Conservation (phyloP, 2,113 vertebrate species). For the Erythrocercus mccallii region DNA sequence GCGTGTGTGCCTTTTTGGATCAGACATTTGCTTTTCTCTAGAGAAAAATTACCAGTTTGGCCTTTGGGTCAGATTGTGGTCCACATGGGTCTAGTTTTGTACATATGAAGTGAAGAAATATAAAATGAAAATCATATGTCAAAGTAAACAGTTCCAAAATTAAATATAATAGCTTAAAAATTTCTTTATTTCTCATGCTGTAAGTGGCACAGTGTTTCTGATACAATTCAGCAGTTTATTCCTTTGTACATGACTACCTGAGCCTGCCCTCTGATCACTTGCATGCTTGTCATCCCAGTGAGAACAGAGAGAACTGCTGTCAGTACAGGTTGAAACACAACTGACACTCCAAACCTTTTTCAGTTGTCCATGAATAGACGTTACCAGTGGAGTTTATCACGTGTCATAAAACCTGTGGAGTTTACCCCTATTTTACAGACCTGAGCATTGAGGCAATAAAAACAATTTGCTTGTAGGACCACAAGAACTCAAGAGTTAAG, state of each 20-base stretch:
- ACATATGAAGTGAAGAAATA: background rate
- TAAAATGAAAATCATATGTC: background rate
- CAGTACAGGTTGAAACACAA: background rate
- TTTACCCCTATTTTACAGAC: background rate
- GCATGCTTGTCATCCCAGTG: background rate
- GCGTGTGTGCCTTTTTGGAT: background rate
- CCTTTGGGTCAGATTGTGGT: background rate
- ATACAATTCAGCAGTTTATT: background rate
- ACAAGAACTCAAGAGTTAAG: background rate
- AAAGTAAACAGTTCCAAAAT: background rate
- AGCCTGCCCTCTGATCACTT: fast-evolving
- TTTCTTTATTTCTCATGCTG: background rate
- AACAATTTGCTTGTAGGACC: background rate
- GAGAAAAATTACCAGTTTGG: background rate
- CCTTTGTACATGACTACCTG: background rate
- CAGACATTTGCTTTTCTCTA: background rate
- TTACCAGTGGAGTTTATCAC: background rate
- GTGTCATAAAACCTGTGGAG: background rate
- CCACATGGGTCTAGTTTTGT: background rate
- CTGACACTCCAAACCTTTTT: background rate
- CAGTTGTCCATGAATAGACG: background rate
- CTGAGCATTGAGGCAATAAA: background rate
- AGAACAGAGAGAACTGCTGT: background rate
- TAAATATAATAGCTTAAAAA: background rate
- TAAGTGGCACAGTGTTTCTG: background rate